Evolutionary conservation across 2,797 vertebrate genomes (phyloP).

Genomic region (Galago senegalensis): DNA sequence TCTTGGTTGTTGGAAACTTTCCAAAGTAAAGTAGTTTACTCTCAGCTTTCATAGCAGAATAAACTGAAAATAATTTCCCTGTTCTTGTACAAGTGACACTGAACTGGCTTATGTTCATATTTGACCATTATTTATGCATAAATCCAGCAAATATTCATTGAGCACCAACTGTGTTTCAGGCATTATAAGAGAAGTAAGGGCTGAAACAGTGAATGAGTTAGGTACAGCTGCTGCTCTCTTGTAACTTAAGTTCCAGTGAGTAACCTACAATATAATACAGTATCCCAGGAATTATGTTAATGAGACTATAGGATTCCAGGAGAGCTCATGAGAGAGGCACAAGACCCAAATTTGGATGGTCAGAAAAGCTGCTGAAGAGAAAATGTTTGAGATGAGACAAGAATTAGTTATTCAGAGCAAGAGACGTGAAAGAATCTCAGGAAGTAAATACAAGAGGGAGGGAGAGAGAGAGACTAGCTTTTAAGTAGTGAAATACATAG

Average conservation of each 20-base stretch:
- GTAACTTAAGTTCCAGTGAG: not conserved
- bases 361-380: not conserved
- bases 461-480: not conserved
- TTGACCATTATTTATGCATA: conserved; percentile 22
- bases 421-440: not conserved
- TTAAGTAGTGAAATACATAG: not conserved
- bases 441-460: not conserved
- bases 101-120: conserved; percentile 33
- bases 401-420: not conserved
- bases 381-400: not conserved
- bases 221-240: not conserved
- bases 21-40: conserved; percentile 11
- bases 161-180: not conserved
- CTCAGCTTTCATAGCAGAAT: not conserved
- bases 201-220: not conserved
- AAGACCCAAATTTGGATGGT: not conserved
- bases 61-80: conserved; percentile 55
- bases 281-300: not conserved
- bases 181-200: not conserved
- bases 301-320: not conserved
- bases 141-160: not conserved
- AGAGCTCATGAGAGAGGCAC: not conserved
- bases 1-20: not conserved
- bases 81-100: conserved; percentile 36
- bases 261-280: not conserved